Base-by-base conservation (phyloP, 1,140 invertebrate species). In the Lordiphosa clarofinis region DNA sequence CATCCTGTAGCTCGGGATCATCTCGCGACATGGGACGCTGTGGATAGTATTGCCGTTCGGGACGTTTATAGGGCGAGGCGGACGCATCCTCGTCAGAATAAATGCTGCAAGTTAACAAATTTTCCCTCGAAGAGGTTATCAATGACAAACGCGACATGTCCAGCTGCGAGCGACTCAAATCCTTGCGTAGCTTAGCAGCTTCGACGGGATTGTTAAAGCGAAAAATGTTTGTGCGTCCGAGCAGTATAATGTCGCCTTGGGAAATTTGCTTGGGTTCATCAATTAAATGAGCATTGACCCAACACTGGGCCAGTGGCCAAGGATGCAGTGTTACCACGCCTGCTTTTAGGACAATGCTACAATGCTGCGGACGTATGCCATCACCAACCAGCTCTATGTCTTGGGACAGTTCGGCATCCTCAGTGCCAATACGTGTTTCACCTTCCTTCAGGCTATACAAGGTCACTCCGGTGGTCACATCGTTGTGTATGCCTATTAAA, bases 131-230 rank as follows among this genome's bases (percentile, higher is more conserved):
- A 13, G 92, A 92, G n/a, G 94, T 94, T 6, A 97, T 91, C 35
- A 97, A 90, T 12, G 95, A 96, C n/a, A 96, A 90, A 15, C 95
- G 91, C 12, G 95, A 96, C 38, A 96, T 91, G 90, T 95, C 95
- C 87, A 93, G 91, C 68, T 92, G 91, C 15, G 93, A 92, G 6
- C 92, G 91, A 65, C 91, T 92, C 91, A 78, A 93, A 92, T 87
- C 93, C 91, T 89, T 94, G 35, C 95, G 92, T 40, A 97, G 89
- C 87, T 96, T 95, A 9, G 95, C 95, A 9, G 96, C 96, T 89
- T 97, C 96, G 0, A 92, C 94, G 19, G 96, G 96, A 91, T 98
- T 95, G 90, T 97, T 98, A 89, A 96, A 97, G 33, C 96, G 93
- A 89, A 98, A 98, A 92, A 97, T 96, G 88, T 96, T 97, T 37